A percentile compares a stretch with the other conserved stretches of the same genome.
phyloP scores from a whole-genome alignment of 53 echinoderm and acorn worm genomes.

The Stichopus horrens region DNA sequence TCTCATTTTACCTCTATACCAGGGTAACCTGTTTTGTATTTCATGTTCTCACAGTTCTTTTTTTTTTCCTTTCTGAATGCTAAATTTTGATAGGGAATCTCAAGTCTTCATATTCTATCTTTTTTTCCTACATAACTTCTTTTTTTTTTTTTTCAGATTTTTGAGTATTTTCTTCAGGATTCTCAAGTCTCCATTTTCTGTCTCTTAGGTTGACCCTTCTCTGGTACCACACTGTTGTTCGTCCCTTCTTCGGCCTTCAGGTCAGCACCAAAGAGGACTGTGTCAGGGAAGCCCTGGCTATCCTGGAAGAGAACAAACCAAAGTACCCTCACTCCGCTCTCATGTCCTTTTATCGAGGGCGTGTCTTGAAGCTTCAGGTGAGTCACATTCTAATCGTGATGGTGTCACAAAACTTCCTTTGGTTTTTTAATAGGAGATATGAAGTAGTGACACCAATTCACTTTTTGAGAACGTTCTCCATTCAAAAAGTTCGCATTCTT shows the following conservation, averaged over 20 bases:
- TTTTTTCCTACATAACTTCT: no score
- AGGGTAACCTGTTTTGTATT: no score
- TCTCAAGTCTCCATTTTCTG: neutral
- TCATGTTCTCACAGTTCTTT: no score
- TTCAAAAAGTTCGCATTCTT: no score
- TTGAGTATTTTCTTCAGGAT: neutral
- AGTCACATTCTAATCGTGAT: neutral
- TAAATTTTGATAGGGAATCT: no score
- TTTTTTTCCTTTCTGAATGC: no score
- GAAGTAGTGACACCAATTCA: no score
- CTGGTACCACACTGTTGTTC: conserved; percentile 98
- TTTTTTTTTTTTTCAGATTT: neutral
- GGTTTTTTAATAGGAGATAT: no score
- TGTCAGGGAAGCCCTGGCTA: conserved; percentile 69
- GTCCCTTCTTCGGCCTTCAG: conserved; percentile 92
- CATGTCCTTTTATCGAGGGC: conserved; percentile 87
- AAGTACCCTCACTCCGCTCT: conserved; percentile 80
- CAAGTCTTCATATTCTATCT: no score
- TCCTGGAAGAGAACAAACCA: conserved; percentile 81
- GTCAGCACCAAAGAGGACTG: conserved; percentile 70
- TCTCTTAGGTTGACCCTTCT: conserved; percentile 72
- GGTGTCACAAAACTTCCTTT: no score
- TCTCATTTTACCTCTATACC: no score
- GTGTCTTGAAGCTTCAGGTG: conserved; percentile 88
- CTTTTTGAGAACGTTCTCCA: no score